Conservation (phyloP, 2,113 vertebrate genomes). For the Azemiops feae region DNA sequence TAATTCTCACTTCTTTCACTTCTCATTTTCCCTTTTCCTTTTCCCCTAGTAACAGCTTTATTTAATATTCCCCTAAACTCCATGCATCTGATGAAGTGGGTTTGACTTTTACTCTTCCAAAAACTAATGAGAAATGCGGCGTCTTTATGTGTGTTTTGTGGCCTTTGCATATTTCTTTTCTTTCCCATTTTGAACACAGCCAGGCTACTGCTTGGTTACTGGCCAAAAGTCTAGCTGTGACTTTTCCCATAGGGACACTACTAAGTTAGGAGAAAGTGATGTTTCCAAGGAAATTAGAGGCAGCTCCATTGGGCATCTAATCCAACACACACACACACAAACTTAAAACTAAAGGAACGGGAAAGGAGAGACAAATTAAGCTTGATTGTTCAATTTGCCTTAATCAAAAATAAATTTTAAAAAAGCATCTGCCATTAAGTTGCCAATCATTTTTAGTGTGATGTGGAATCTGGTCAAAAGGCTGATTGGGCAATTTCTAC, state of each 20-base stretch:
- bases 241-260: not conserved
- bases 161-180: not conserved
- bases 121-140: not conserved
- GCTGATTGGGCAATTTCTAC: not conserved
- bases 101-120: not conserved
- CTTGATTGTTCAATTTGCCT: too few species aligned
- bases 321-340: not conserved
- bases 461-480: not conserved
- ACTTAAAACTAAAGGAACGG: not conserved
- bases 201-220: not conserved
- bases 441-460: not conserved
- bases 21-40: not conserved
- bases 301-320: not conserved
- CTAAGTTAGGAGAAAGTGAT: not conserved
- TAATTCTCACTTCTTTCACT: not conserved
- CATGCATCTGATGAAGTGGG: not conserved
- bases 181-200: not conserved
- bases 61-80: not conserved
- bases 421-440: not conserved
- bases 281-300: not conserved
- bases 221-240: not conserved
- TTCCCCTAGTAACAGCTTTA: not conserved
- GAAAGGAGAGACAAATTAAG: not conserved
- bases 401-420: not conserved
- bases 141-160: not conserved